Base-by-base conservation (phyloP, 1,140 invertebrate genomes). In the Pogonus chalceus region DNA sequence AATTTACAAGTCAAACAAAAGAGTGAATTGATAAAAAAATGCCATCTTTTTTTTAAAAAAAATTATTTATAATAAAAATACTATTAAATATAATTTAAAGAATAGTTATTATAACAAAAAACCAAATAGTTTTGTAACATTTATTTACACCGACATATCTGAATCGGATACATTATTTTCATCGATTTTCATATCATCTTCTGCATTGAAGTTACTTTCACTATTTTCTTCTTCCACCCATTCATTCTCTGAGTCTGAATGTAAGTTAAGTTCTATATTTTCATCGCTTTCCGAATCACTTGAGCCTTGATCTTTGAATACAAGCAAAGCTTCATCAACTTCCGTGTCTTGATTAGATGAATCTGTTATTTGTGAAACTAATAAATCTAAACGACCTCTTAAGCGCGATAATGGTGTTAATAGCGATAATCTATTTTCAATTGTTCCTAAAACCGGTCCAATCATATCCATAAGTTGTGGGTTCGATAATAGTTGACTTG, bases 401-500 rank as follows among this genome's bases (percentile, higher is more conserved):
- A 83, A 68, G 63, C 72, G 74, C 10, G 69, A 75, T 49, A 81
- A 60, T 51, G 78, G 75, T 3, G 74, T 67, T 20, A 82, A 64
- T 20, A 80, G 67, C 4, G 61, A 63, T 54, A 79, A 63, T 55
- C 82, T 73, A 20, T 74, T 74, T 57, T 82, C 76, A 20, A 84
- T 77, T n/a, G 78, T 71, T 47, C 74, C 77, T 39, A 84, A 67
- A 46, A 79, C 74, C 2, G 80, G 74, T 24, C 72, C 69, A 31
- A 85, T 67, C 20, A 76, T 53, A n/a, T 78, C 75, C 1, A 68
- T 64, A 22, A 77, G 61, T 37, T 76, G 70, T 10, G 79, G 74
- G 66, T 79, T 78, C 0, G 77, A 74, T 49, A 84, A 72, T 16
- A 86, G 59, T 49, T 83, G 74, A 51, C 78, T 78, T 0, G 81